Base-by-base conservation (phyloP, 2,888 invertebrate species). In the Branchellion lobata region DNA sequence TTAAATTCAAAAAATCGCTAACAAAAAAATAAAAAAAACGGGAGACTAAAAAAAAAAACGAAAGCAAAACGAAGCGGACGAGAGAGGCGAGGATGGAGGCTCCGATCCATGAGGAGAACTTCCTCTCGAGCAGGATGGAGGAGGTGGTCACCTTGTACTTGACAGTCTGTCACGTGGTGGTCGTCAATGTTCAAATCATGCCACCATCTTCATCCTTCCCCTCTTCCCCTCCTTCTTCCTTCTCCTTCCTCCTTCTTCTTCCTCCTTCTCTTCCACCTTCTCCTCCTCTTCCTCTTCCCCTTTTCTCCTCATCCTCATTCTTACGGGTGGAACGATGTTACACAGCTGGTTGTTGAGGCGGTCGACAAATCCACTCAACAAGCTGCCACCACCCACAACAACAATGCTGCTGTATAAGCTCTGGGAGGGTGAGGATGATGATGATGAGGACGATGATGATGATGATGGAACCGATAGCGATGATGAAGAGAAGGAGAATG, bases 71-170 rank as follows among this genome's bases (percentile, higher is more conserved):
- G n/a, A n/a, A n/a, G n/a, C n/a, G n/a, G n/a, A 77, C 89, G 85
- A 99, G 93, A 0, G 98, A 98, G 0, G 97, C 98, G 74, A 99
- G 89, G 85, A 99, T 99, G 0, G 98, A 99, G 1, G 99, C 99
- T 29, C 94, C 99, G 82, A 98, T 97, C 98, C 98, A 99, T 0
- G 97, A 93, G 1, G 97, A 97, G 89, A 96, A 98, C 79, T 96
- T 89, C 72, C 98, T 88, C 88, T 99, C 99, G 0, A 93, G 91
- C 73, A 93, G 92, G 69, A 95, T 93, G 85, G 95, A 94, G 1
- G 96, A 94, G 1, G 95, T 93, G 85, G 95, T 94, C 85, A 95
- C 91, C 90, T 98, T 97, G 81, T 98, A 90, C 77, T 97, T 91
- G 91, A 97, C 95, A 79, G 94, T 94, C 90, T 90, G 84, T 27